These are phyloP conservation scores for Lerista edwardsae DNA, from an alignment of 2,797 vertebrate species.

Conservation along the genomic window DNA sequence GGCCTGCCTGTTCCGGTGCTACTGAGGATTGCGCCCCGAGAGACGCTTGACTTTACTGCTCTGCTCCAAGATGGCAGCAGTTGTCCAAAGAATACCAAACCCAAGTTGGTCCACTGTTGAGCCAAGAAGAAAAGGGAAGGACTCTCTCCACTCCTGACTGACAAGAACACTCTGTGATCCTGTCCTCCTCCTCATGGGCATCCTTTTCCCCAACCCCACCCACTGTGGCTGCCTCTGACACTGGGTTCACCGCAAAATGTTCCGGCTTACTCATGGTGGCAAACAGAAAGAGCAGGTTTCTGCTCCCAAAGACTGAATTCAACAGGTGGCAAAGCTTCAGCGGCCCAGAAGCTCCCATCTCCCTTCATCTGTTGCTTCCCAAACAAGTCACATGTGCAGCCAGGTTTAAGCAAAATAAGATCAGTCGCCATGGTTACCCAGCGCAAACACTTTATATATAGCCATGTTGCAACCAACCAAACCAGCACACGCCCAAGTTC, in stretches of 20 bases:
- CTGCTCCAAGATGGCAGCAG: not conserved
- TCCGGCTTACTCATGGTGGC: not conserved
- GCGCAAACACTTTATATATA: slow-evolving; percentile 55
- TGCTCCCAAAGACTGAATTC: not conserved
- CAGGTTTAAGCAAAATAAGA: slow-evolving; percentile 59
- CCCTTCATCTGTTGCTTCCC: slow-evolving; percentile 50
- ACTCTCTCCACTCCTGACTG: not conserved
- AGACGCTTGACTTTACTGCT: not conserved
- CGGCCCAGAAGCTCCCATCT: slow-evolving; percentile 16
- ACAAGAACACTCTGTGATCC: not conserved
- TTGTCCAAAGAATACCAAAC: not conserved
- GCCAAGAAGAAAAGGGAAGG: no score
- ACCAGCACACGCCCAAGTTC: not conserved
- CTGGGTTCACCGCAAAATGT: not conserved
- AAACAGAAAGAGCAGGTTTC: not conserved
- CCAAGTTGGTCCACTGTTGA: not conserved
- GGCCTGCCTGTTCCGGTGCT: no score
- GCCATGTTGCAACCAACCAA: not conserved
- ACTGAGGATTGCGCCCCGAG: no score
- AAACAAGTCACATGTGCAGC: slow-evolving; percentile 47
- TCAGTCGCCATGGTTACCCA: slow-evolving; percentile 53
- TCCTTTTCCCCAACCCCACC: not conserved
- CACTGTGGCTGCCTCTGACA: rapidly evolving
- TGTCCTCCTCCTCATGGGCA: not conserved
- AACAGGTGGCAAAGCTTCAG: slow-evolving; percentile 19